Conservation (phyloP, 2,113 vertebrate species). For the Corvus hawaiiensis region DNA sequence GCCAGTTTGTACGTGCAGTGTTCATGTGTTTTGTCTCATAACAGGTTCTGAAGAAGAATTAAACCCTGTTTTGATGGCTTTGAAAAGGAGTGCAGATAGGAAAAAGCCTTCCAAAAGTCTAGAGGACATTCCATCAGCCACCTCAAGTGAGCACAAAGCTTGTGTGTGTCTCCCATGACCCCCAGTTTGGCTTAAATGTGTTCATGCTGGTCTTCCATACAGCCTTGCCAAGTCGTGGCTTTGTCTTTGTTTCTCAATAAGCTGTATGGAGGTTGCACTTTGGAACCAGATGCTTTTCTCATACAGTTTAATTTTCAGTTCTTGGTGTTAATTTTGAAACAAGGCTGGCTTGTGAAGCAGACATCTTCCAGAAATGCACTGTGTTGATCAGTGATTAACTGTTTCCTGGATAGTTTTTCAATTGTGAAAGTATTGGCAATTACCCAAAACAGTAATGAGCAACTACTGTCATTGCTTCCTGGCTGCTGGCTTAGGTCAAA, state of each 20-base stretch:
- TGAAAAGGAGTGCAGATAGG: slow-evolving; percentile 77
- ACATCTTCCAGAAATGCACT: background rate
- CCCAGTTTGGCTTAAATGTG: background rate
- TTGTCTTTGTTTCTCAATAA: background rate
- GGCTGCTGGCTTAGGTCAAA: background rate
- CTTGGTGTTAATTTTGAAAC: background rate
- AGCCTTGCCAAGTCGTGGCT: background rate
- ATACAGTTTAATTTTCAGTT: background rate
- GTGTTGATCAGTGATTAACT: background rate
- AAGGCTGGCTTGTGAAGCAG: background rate
- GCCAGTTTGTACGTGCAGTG: slow-evolving; percentile 50
- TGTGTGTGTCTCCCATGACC: slow-evolving; percentile 41
- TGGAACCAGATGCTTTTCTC: background rate
- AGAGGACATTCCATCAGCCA: slow-evolving; percentile 81
- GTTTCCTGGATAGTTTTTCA: background rate
- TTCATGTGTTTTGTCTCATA: slow-evolving; percentile 73
- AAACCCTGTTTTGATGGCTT: slow-evolving; percentile 71
- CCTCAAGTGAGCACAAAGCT: slow-evolving; percentile 81
- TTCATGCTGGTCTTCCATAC: background rate
- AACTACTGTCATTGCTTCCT: background rate
- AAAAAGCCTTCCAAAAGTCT: slow-evolving; percentile 85
- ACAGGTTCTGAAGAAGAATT: slow-evolving; percentile 83
- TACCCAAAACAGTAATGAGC: background rate
- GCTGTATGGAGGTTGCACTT: background rate
- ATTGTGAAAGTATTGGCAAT: background rate